Percentiles rank a stretch among this genome's conserved stretches.
These are phyloP conservation scores for Oryzias melastigma DNA, from an alignment of 2,113 vertebrate species.

Conservation along the genomic window DNA sequence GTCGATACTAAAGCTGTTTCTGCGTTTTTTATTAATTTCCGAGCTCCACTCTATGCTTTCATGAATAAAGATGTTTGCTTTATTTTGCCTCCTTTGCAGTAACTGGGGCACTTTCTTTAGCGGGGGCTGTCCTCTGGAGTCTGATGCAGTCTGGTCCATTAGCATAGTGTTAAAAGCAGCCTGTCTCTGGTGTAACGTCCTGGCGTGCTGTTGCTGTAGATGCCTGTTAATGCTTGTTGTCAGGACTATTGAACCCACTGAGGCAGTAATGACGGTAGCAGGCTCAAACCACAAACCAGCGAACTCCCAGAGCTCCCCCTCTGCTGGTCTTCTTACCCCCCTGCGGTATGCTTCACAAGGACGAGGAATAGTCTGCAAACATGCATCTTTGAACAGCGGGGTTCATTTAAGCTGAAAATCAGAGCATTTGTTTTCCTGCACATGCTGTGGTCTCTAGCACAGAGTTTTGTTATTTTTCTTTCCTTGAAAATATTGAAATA, in stretches of 20 bases:
- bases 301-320: slow-evolving; percentile 6
- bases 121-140: not conserved
- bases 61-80: not conserved
- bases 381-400: not conserved
- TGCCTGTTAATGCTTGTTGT: slow-evolving; percentile 32
- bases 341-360: slow-evolving; percentile 10
- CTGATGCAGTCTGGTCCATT: slow-evolving; percentile 28
- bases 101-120: not conserved
- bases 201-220: slow-evolving; percentile 6
- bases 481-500: not conserved
- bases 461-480: not conserved
- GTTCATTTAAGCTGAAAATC: too few relatives aligned
- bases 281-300: slow-evolving; percentile 24
- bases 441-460: not conserved
- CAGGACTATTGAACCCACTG: slow-evolving; percentile 27
- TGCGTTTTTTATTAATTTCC: not conserved
- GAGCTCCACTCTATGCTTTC: not conserved
- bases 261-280: slow-evolving; percentile 2
- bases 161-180: slow-evolving; percentile 47
- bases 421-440: not conserved
- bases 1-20: too few relatives aligned
- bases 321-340: not conserved
- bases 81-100: not conserved
- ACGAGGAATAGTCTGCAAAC: not conserved
- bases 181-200: slow-evolving; percentile 10